These are phyloP conservation scores for Calypte anna DNA, from an alignment of 2,113 vertebrate species.

Conservation along the genomic window DNA sequence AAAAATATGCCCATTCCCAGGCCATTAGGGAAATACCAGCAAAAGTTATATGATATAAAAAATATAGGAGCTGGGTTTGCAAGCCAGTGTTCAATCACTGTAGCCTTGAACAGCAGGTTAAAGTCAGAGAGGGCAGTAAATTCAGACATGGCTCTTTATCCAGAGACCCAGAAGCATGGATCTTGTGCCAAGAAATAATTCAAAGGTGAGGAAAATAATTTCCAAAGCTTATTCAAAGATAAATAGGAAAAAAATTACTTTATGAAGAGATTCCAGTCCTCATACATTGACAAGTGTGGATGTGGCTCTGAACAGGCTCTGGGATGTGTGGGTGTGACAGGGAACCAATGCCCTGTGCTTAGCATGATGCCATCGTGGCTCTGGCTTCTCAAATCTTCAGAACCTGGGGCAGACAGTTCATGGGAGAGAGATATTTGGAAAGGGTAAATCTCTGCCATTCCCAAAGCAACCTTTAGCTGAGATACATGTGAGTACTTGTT, in stretches of 20 bases:
- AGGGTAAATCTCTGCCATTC: background rate
- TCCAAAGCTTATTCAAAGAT: slow-evolving; percentile 30
- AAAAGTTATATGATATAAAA: slow-evolving; percentile 52
- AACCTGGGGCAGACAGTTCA: background rate
- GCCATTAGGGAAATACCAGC: slow-evolving; percentile 62
- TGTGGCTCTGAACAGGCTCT: background rate
- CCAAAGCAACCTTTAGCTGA: background rate
- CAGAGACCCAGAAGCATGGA: slow-evolving; percentile 36
- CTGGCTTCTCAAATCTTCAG: background rate
- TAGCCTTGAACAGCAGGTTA: slow-evolving; percentile 68
- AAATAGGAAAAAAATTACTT: background rate
- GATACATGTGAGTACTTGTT: background rate
- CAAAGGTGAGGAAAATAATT: slow-evolving; percentile 20
- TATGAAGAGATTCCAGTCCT: background rate
- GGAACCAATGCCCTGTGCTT: background rate
- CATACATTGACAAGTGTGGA: background rate
- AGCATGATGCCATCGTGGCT: accelerated
- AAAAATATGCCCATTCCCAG: slow-evolving; percentile 25
- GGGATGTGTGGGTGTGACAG: background rate
- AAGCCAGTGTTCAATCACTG: slow-evolving; percentile 64
- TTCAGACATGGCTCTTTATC: slow-evolving; percentile 50
- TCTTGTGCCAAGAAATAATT: slow-evolving; percentile 49
- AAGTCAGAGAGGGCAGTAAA: slow-evolving; percentile 63
- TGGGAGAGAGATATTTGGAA: background rate
- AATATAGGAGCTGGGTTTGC: slow-evolving; percentile 48